These are phyloP conservation scores for Oopsacas minuta DNA, from an alignment of 37 sponge, comb jelly and placozoan species.

Conservation along the genomic window DNA sequence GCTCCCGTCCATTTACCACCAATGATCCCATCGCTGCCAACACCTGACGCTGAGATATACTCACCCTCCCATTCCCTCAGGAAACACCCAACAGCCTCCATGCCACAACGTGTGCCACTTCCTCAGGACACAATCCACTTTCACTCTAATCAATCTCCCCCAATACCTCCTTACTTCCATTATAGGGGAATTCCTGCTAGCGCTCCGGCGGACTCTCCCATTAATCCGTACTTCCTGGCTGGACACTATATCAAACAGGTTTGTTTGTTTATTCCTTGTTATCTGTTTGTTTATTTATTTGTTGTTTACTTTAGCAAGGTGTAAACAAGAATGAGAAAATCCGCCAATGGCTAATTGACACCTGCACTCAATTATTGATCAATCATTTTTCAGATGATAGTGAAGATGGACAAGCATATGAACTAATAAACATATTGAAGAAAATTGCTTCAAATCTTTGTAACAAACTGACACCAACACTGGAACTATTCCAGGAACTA, in stretches of 20 bases:
- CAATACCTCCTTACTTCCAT: background rate
- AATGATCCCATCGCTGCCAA: background rate
- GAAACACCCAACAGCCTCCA: background rate
- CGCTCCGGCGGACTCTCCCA: background rate
- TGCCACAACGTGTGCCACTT: background rate
- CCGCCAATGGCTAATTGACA: background rate
- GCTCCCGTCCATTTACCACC: background rate
- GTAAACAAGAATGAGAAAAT: background rate
- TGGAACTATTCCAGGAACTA: background rate
- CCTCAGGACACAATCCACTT: background rate
- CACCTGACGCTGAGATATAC: background rate
- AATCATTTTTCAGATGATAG: background rate
- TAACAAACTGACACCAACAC: background rate
- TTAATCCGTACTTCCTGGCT: background rate
- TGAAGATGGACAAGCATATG: background rate
- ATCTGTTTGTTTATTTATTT: background rate
- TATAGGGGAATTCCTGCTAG: background rate
- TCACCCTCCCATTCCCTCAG: background rate
- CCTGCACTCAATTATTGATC: background rate
- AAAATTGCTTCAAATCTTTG: constrained; percentile 6
- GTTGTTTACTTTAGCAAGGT: constrained; percentile 16
- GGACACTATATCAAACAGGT: background rate
- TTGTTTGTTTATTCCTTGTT: background rate
- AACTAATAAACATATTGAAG: background rate
- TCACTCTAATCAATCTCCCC: background rate